These are phyloP conservation scores for Panthera uncia DNA, from an alignment of 2,113 vertebrate genomes.

Conservation along the genomic window DNA sequence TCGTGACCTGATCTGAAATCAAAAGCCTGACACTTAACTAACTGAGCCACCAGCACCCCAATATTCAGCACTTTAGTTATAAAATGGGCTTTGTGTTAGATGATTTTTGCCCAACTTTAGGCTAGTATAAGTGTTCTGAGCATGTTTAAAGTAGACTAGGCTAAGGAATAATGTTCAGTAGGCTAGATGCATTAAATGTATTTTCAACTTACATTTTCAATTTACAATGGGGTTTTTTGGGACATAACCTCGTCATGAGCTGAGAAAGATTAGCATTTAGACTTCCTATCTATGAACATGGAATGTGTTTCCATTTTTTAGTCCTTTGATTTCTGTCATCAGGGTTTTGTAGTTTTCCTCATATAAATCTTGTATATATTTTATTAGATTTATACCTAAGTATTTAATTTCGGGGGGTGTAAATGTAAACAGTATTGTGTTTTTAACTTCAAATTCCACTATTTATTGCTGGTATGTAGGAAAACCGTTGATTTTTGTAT, in stretches of 20 bases:
- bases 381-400: background rate
- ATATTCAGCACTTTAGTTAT: no score
- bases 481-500: background rate
- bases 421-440: background rate
- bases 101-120: background rate
- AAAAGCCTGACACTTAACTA: no score
- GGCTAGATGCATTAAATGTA: background rate
- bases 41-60: no score
- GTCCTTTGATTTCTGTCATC: background rate
- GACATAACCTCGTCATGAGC: background rate
- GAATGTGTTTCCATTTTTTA: background rate
- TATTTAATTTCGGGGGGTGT: background rate
- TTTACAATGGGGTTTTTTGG: background rate
- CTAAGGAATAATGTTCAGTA: background rate
- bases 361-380: background rate
- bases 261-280: background rate
- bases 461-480: background rate
- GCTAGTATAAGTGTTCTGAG: background rate
- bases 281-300: background rate
- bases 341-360: background rate
- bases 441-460: background rate
- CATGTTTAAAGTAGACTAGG: background rate
- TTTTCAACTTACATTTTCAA: background rate
- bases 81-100: background rate
- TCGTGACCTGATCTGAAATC: no score